Evolutionary conservation across 2,113 vertebrate species (phyloP), one percentile per base, ranked within the genome.

Genomic region (Antennarius striatus): DNA sequence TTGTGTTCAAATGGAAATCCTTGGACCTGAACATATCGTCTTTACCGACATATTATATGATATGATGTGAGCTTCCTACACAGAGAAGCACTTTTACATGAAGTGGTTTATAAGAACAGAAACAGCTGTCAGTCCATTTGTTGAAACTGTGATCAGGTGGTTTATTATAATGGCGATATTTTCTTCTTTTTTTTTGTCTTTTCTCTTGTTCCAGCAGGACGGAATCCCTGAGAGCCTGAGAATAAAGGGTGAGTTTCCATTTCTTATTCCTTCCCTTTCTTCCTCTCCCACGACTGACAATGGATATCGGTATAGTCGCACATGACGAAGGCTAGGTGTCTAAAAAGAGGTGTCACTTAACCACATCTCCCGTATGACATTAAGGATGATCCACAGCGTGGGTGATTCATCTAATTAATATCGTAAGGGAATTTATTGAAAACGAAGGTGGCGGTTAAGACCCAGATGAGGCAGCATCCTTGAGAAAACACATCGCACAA

Each of bases 231-330:
- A 89, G 59, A 87, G 78, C 66, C 62, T 92, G 75, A 90, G 75
- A 65, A 87, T 88, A 63, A 92, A 91, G 67, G 92, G 93, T 93
- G 81, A 83, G 91, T 86, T 80, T 80, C 4, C 4, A n/a, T 40
- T 43, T 76, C 12, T 74, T 28, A 51, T 56, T 58, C 22, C 48
- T 15, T 63, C 28, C 50, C 3, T 4, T 6, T 42, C 15, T 58
- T 54, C 6, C 16, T 54, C 10, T 39, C 10, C 14, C 5, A 2
- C 39, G 17, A 60, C 16, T 55, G 70, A 11, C 8, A 15, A 4
- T 45, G 32, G 17, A 55, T 36, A 54, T 12, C 56, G 8, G 10
- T 39, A 40, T 22, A 3, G 0, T 9, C 52, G 10, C 12, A 15
- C 10, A 11, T 14, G 5, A 36, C 40, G 17, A 46, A 57, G 15